Percentiles rank a stretch among this genome's conserved stretches.
Evolutionary conservation across 1,140 invertebrate species (phyloP).

Genomic region (Myzus persicae): DNA sequence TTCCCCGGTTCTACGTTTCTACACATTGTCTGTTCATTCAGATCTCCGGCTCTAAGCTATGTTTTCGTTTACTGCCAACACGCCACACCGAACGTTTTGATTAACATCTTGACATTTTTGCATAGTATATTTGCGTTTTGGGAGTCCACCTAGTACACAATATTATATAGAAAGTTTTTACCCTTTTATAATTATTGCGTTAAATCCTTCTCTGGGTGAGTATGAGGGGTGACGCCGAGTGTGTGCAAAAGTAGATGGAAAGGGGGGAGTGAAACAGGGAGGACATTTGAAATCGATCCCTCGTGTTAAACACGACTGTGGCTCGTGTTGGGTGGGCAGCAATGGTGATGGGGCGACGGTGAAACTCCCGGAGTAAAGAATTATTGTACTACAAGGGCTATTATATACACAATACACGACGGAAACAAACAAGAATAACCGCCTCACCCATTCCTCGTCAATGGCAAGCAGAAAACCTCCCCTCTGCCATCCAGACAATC

Average conservation of each 20-base stretch:
- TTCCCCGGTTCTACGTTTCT: background rate
- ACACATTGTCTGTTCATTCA: background rate
- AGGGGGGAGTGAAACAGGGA: background rate
- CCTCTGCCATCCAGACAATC: background rate
- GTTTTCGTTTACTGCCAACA: background rate
- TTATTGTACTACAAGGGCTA: constrained; percentile 6
- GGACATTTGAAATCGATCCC: background rate
- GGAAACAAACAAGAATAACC: constrained; percentile 8
- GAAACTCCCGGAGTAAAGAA: background rate
- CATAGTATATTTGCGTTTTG: background rate
- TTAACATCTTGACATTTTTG: background rate
- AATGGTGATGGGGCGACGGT: background rate
- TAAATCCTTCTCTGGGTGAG: background rate
- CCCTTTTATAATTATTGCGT: background rate
- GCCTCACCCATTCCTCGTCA: background rate
- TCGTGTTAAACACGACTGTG: background rate
- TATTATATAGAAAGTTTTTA: background rate
- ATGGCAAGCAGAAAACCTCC: background rate
- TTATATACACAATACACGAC: background rate
- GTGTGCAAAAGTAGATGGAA: background rate
- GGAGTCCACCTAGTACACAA: background rate
- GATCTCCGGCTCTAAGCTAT: background rate
- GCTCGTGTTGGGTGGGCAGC: background rate
- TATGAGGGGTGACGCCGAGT: background rate
- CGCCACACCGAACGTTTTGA: background rate